Conservation (phyloP, 2,888 invertebrate species). For the Dromius quadrimaculatus region DNA sequence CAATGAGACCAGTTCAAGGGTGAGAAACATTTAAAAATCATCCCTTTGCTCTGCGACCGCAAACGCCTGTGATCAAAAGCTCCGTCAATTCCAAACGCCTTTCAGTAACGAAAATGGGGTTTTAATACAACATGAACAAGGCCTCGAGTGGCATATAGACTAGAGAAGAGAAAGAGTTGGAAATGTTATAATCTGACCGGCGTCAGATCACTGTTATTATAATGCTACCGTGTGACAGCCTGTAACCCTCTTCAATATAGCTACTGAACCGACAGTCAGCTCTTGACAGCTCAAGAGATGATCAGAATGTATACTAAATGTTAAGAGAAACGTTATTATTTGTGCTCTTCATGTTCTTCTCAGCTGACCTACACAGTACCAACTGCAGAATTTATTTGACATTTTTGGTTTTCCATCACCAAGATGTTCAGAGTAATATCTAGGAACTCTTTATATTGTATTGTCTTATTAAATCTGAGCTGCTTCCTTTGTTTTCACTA, state of each 20-base stretch:
- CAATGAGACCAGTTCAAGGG: background rate
- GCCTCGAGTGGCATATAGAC: no score
- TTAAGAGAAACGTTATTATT: slow-evolving; percentile 52
- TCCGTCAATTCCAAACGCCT: slow-evolving; percentile 27
- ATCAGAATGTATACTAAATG: background rate
- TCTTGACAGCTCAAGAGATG: slow-evolving; percentile 3
- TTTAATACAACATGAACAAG: slow-evolving; percentile 40
- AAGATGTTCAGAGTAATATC: no score
- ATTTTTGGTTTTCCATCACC: no score
- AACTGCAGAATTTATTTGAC: no score
- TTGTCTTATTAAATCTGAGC: no score
- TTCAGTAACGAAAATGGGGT: slow-evolving; percentile 38
- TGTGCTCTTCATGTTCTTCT: no score
- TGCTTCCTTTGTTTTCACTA: no score
- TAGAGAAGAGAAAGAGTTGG: slow-evolving; percentile 55
- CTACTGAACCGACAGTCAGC: slow-evolving; percentile 29
- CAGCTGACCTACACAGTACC: no score
- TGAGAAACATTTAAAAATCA: background rate
- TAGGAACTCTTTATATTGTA: no score
- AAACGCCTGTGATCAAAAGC: slow-evolving; percentile 28
- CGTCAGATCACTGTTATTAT: slow-evolving; percentile 64
- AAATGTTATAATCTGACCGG: slow-evolving; percentile 60
- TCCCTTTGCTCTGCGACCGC: background rate
- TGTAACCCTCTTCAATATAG: slow-evolving; percentile 62
- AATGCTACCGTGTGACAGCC: slow-evolving; percentile 64